Evolutionary conservation across 1,140 invertebrate genomes (phyloP).

Genomic region (Scaptomyza pallida): DNA sequence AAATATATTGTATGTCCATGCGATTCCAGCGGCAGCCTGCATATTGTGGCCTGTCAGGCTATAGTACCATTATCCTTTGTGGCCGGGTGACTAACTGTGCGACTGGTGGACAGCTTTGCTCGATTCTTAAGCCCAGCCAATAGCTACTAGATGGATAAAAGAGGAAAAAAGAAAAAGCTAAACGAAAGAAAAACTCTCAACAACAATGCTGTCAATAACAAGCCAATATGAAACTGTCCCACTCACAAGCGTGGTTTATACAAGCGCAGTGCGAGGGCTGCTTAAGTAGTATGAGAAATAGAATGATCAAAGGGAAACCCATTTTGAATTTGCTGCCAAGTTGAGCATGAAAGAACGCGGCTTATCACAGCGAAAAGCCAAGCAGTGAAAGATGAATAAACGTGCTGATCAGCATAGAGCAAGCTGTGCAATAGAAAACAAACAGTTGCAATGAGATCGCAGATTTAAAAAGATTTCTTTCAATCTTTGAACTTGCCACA

Average conservation of each 20-base stretch:
- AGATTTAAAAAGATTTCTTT: too few species aligned
- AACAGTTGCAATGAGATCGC: too few species aligned
- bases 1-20: slow-evolving; percentile 50
- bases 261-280: slow-evolving; percentile 24
- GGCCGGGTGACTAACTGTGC: slow-evolving; percentile 66
- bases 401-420: too few species aligned
- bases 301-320: too few species aligned
- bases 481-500: too few species aligned
- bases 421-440: too few species aligned
- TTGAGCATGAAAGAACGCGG: too few species aligned
- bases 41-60: slow-evolving; percentile 46
- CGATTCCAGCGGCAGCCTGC: slow-evolving; percentile 9
- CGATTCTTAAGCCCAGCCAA: slow-evolving; percentile 44
- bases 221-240: slow-evolving; percentile 62
- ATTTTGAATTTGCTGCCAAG: too few species aligned
- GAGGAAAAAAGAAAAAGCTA: neutral
- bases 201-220: slow-evolving; percentile 79
- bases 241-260: slow-evolving; percentile 30
- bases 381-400: too few species aligned
- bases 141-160: neutral
- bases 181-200: slow-evolving; percentile 22
- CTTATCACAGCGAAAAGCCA: too few species aligned
- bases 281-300: neutral
- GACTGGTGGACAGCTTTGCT: slow-evolving; percentile 62
- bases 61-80: slow-evolving; percentile 47